These are phyloP conservation scores for Drosophila setifemur DNA, from an alignment of 1,140 invertebrate species.

Conservation along the genomic window DNA sequence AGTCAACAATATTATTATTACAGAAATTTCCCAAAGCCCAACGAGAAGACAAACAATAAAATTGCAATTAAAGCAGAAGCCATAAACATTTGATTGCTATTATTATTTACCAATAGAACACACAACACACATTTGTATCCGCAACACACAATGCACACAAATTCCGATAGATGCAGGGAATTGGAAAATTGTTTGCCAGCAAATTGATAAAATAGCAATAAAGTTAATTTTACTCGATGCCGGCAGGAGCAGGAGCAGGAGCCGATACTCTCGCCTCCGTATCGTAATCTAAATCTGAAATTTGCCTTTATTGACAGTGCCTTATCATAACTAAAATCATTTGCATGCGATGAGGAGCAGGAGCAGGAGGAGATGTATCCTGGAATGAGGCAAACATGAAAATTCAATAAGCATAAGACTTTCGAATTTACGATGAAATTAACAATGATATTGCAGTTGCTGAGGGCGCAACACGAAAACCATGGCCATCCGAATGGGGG, in stretches of 20 bases:
- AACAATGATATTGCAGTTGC: slow-evolving; percentile 77
- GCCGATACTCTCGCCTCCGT: not conserved
- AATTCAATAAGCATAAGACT: slow-evolving; percentile 81
- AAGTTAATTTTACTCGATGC: slow-evolving; percentile 53
- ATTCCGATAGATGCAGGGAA: not conserved
- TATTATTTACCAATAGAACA: slow-evolving; percentile 51
- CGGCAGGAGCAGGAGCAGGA: not conserved
- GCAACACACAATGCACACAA: slow-evolving; percentile 1
- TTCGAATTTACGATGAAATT: slow-evolving; percentile 80
- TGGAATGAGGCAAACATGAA: slow-evolving; percentile 59
- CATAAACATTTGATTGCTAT: slow-evolving; percentile 65
- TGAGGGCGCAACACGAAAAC: slow-evolving; percentile 53
- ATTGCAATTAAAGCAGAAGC: slow-evolving; percentile 45
- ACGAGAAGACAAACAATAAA: slow-evolving; percentile 54
- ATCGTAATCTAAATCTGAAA: slow-evolving; percentile 32
- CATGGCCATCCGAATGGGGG: slow-evolving; percentile 23
- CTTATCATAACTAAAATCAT: slow-evolving; percentile 73
- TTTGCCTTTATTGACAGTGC: slow-evolving; percentile 66
- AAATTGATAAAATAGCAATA: slow-evolving; percentile 67
- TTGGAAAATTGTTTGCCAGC: slow-evolving; percentile 25
- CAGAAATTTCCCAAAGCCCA: slow-evolving; percentile 26
- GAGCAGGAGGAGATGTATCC: slow-evolving; percentile 16
- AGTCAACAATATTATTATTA: slow-evolving; percentile 41
- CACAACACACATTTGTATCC: slow-evolving; percentile 11
- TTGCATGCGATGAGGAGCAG: slow-evolving; percentile 50